Conservation (phyloP, 1,140 invertebrate genomes). For the Vollenhovia emeryi region DNA sequence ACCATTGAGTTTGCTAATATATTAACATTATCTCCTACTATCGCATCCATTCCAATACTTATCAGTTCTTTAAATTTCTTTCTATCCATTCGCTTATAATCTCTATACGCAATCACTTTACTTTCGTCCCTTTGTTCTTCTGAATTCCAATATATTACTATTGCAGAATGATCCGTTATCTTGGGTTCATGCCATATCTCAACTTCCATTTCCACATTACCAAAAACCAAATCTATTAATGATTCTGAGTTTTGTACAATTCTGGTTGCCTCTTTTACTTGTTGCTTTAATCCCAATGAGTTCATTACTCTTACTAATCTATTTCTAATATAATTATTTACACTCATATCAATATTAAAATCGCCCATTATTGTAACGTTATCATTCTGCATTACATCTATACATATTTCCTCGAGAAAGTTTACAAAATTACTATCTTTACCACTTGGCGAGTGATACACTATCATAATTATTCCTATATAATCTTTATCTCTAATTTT, state of each 20-base stretch:
- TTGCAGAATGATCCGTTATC: neutral
- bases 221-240: neutral
- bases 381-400: too few species aligned
- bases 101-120: neutral
- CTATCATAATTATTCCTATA: too few species aligned
- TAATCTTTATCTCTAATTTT: too few species aligned
- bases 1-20: neutral
- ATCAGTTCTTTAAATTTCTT: neutral
- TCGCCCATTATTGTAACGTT: too few species aligned
- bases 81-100: neutral
- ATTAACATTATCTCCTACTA: neutral
- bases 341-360: too few species aligned
- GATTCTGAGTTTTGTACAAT: neutral
- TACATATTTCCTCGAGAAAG: too few species aligned
- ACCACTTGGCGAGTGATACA: too few species aligned
- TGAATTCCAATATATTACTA: neutral
- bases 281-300: neutral
- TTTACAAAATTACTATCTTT: too few species aligned
- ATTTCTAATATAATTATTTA: neutral
- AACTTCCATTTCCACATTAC: neutral
- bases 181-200: neutral
- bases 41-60: neutral
- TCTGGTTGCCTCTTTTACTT: neutral
- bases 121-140: neutral
- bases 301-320: neutral